Base-by-base conservation (phyloP, 2,797 vertebrate genomes). In the Gallirallus australis region DNA sequence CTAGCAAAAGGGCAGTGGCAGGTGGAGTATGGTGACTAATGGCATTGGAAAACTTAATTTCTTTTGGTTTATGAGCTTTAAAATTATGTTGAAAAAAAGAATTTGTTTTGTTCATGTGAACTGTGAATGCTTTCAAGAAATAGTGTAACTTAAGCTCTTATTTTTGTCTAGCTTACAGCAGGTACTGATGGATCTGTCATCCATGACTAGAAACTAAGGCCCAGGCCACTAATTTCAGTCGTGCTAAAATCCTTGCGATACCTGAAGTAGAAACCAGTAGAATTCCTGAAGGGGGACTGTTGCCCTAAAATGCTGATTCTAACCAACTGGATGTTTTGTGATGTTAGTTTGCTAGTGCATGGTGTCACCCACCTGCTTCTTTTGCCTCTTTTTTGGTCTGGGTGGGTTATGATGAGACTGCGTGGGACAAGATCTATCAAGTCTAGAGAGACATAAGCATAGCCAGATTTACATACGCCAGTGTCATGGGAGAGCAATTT, bases 381-480 rank as follows among this genome's bases (percentile, higher is more conserved):
- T 83, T 68, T 70, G 24, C 9, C 11, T 73, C 28, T 65, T 24
- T 19, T 27, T 52, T 48, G 13, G 2, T 47, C 65, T 70, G 24
- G 5, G 4, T 25, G 20, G 23, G 7, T 71, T 90, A 69, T 59
- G 39, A 13, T 17, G 31, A 21, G 27, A 4, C 15, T 61, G 1
- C 0, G 3, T 30, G 31, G 27, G 7, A 7, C 28, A 70, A 70
- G 31, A 5, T 6, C 20, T 1, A 6, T n/a, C 2, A 33, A 40
- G 9, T 54, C 50, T 35, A 25, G 61, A 68, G 20, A 59, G 9
- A 14, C 3, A 1, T 5, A 31, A 54, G 12, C 2, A 7, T 35
- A 68, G 20, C 5, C 27, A 28, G n/a, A 53, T 37, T 83, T 81
- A 33, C 37, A 69, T 61, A 6, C 50, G 21, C 9, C 24, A 14